Percentiles rank a stretch among this genome's conserved stretches.
Conservation (phyloP, 2,797 vertebrate species). For the Cyprinodon diabolis region DNA sequence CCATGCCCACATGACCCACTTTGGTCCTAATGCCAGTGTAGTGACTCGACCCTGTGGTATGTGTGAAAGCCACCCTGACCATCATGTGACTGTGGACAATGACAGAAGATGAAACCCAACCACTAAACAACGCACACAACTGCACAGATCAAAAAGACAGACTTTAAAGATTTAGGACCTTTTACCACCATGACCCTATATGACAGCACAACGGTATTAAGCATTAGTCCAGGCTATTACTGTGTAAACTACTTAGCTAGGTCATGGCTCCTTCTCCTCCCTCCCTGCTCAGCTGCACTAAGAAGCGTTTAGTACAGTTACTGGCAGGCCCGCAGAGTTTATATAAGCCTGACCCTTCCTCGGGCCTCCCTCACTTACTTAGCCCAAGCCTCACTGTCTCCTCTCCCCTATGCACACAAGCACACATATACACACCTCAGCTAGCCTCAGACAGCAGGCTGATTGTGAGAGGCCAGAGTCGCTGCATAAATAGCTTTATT, state of each 20-base stretch:
- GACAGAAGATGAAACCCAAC: constrained; percentile 74
- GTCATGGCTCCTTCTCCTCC: constrained; percentile 65
- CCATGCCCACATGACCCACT: constrained; percentile 52
- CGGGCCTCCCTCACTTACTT: constrained; percentile 70
- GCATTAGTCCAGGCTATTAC: constrained; percentile 57
- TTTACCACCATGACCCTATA: constrained; percentile 26
- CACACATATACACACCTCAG: constrained; percentile 65
- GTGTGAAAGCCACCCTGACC: constrained; percentile 69
- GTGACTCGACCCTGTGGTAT: constrained; percentile 73
- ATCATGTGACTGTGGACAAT: constrained; percentile 72
- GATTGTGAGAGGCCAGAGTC: constrained; percentile 82
- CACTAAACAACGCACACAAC: constrained; percentile 50
- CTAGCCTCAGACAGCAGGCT: constrained; percentile 74
- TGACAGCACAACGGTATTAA: constrained; percentile 60
- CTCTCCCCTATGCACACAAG: constrained; percentile 53
- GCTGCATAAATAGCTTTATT: constrained; percentile 84
- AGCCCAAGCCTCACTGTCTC: constrained; percentile 71
- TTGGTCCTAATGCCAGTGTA: constrained; percentile 65
- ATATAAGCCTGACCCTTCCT: constrained; percentile 79
- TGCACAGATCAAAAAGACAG: constrained; percentile 33
- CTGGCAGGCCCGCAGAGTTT: constrained; percentile 74
- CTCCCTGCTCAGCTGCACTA: constrained; percentile 57
- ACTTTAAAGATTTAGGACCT: constrained; percentile 10
- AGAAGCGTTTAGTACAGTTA: constrained; percentile 71
- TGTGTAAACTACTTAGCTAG: constrained; percentile 69